Evolutionary conservation across 1,140 invertebrate genomes (phyloP), one percentile per base, ranked within the genome.

Genomic region (Drosophila aff.): DNA sequence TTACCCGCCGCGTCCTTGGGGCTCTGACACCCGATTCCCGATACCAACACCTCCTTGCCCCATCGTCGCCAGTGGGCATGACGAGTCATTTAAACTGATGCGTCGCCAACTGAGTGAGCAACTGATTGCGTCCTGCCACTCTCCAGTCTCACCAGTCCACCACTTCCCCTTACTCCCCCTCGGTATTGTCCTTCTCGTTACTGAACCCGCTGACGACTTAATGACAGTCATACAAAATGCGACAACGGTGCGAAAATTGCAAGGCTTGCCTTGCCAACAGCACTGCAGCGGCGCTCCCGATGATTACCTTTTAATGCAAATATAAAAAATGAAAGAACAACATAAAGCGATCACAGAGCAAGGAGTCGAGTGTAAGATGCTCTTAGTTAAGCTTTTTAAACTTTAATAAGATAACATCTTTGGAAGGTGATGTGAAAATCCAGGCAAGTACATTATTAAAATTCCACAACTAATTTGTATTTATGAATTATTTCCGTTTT

Each of bases 261-360:
- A 85, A 78, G 64, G 75, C 75, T 61, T 81, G 78, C 77, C 68
- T 61, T 71, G 74, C 73, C 74, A 76, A 13, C 44, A 59, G 57
- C 53, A 57, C 38, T 60, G 66, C 69, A 66, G 52, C 59, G 69
- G 59, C 75, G 73, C 74, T 76, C 75, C 78, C 85, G 64, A 90
- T 89, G 85, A 89, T 89, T 89, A 89, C 85, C 85, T 89, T 89
- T 89, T 89, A 89, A 89, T 89, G 74, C 67, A 90, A 89, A 90
- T 79, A 79, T 68, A 58, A 79, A 64, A 82, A 49, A 71, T 28
- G 36, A 74, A 62, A 23, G 44, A 62, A 53, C 50, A 74, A 60
- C 68, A 73, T 44, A 73, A 73, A 52, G 23, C 44, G 44, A 73
- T 73, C 55, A 16, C 11, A 10, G 44, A 7, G 23, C 8, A 36